Conservation (phyloP, 2,888 invertebrate genomes). For the Parnassius apollo region DNA sequence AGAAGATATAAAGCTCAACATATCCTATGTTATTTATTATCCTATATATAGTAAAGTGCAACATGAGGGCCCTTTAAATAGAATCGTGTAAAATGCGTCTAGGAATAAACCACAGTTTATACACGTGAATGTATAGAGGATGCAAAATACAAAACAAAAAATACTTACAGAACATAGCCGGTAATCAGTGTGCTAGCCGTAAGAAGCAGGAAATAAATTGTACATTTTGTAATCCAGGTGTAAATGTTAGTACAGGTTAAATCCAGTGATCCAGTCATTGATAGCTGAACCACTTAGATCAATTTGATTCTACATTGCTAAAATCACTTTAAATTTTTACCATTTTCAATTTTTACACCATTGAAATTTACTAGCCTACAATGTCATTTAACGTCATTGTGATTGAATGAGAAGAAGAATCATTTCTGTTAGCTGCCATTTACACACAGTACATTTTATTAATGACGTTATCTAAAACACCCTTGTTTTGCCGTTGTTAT, state of each 20-base stretch:
- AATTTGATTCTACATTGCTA: slow-evolving; percentile 37
- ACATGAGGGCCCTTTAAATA: no score
- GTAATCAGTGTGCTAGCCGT: slow-evolving; percentile 54
- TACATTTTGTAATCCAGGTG: slow-evolving; percentile 58
- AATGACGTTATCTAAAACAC: no score
- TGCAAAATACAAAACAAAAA: neutral
- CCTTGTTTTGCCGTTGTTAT: no score
- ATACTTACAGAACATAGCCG: slow-evolving; percentile 57
- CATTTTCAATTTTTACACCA: slow-evolving; percentile 21
- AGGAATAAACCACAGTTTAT: no score
- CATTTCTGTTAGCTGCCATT: slow-evolving; percentile 14
- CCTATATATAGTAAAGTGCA: no score
- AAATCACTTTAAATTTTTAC: slow-evolving; percentile 30
- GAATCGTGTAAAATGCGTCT: no score
- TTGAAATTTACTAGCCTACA: slow-evolving; percentile 5
- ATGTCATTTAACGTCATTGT: slow-evolving; percentile 19
- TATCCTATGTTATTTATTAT: no score
- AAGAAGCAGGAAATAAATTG: slow-evolving; percentile 53
- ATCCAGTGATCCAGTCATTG: slow-evolving; percentile 54
- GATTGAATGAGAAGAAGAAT: slow-evolving; percentile 1
- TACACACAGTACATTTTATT: no score
- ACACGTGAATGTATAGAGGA: no score
- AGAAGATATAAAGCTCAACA: no score
- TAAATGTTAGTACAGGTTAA: slow-evolving; percentile 49
- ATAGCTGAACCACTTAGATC: slow-evolving; percentile 34